These are phyloP conservation scores for Dermolepida albohirtum DNA, from an alignment of 2,888 invertebrate species.

Conservation along the genomic window DNA sequence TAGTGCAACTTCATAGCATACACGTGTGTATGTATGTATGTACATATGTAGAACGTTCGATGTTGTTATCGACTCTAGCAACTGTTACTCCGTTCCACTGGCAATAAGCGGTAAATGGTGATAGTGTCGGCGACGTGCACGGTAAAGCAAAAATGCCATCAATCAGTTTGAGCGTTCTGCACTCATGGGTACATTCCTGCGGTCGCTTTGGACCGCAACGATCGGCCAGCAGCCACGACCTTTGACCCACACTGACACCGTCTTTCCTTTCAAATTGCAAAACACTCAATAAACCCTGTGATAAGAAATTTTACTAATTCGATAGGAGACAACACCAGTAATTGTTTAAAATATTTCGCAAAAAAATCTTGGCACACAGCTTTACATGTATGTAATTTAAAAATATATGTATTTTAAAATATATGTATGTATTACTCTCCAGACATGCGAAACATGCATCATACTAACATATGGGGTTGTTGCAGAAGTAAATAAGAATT, in stretches of 20 bases:
- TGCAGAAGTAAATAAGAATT: too few relatives aligned
- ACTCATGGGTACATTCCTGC: slow-evolving; percentile 48
- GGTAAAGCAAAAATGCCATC: slow-evolving; percentile 17
- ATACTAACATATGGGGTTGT: too few relatives aligned
- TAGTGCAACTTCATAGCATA: too few relatives aligned
- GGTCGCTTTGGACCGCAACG: slow-evolving; percentile 47
- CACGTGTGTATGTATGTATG: too few relatives aligned
- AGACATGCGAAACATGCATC: too few relatives aligned
- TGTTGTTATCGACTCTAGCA: neutral
- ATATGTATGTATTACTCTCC: too few relatives aligned
- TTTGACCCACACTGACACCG: slow-evolving; percentile 38
- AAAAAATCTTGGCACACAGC: too few relatives aligned
- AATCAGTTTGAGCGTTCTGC: slow-evolving; percentile 10
- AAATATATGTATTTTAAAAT: too few relatives aligned
- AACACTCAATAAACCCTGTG: neutral
- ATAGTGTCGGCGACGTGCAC: neutral
- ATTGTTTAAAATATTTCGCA: too few relatives aligned
- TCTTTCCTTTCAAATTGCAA: neutral
- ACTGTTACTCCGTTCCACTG: slow-evolving; percentile 2
- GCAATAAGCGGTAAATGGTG: neutral
- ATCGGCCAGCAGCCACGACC: slow-evolving; percentile 47
- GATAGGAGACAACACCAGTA: neutral
- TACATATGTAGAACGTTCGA: too few relatives aligned
- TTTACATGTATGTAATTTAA: too few relatives aligned
- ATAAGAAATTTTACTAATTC: neutral